Evolutionary conservation across 1,140 invertebrate species (phyloP).

Genomic region (Pseudobourletiella spinata): DNA sequence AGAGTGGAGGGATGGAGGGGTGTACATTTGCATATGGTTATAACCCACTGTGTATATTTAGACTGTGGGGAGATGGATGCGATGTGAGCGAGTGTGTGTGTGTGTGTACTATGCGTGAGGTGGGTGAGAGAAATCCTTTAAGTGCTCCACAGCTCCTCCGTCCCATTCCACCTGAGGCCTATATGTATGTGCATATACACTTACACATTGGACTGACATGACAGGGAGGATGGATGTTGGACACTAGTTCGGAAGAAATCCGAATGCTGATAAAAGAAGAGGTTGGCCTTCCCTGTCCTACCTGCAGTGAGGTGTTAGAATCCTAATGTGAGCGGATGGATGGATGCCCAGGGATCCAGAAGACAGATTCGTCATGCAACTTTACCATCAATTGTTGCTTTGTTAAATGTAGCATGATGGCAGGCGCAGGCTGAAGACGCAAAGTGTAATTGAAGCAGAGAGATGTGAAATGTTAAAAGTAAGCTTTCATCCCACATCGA

Average conservation of each 20-base stretch:
- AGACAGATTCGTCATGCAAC: constrained; percentile 1
- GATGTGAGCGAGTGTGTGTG: neutral
- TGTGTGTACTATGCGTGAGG: no score
- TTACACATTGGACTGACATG: no score
- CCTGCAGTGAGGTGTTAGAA: constrained; percentile 22
- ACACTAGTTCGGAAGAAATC: constrained; percentile 3
- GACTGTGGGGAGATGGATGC: neutral
- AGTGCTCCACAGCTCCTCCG: no score
- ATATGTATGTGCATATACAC: no score
- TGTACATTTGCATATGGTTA: no score
- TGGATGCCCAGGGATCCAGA: constrained; percentile 12
- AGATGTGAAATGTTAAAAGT: neutral
- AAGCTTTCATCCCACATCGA: constrained; percentile 11
- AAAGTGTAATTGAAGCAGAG: neutral
- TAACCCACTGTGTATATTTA: no score
- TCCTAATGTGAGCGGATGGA: constrained; percentile 18
- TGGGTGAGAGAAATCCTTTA: no score
- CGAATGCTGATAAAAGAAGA: constrained; percentile 4
- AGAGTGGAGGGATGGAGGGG: no score
- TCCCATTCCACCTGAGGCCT: no score
- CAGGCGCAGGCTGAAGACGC: neutral
- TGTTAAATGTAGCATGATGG: neutral
- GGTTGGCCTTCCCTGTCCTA: constrained; percentile 18
- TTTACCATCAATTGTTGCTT: constrained; percentile 3
- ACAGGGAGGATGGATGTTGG: constrained; percentile 12